Conservation (phyloP, 2,797 vertebrate genomes). For the Choloepus didactylus region DNA sequence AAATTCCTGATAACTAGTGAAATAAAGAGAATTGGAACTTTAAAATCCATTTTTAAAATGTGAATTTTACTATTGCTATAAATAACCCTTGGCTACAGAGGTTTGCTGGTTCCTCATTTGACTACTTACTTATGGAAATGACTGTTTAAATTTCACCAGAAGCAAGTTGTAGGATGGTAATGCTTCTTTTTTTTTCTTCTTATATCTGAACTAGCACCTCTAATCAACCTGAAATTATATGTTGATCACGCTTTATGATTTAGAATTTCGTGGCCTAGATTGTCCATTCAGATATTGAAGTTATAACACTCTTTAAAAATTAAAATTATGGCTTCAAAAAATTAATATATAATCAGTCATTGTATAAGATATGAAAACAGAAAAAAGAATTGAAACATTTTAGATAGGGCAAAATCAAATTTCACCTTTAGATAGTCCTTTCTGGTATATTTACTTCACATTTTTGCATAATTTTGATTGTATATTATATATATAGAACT, state of each 20-base stretch:
- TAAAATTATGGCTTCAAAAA: slow-evolving; percentile 10
- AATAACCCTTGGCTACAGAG: not conserved
- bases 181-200: not conserved
- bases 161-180: not conserved
- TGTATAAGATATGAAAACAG: not conserved
- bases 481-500: not conserved
- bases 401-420: not conserved
- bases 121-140: not conserved
- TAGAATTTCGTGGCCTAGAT: not conserved
- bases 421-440: not conserved
- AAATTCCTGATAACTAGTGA: not conserved
- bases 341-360: not conserved
- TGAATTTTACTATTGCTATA: not conserved
- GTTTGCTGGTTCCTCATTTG: not conserved
- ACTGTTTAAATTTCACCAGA: not conserved
- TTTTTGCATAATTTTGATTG: not conserved
- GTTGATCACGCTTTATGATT: not conserved
- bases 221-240: slow-evolving; percentile 23
- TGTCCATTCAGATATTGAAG: not conserved
- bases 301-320: not conserved
- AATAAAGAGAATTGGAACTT: not conserved
- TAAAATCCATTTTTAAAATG: slow-evolving; percentile 7
- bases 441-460: not conserved
- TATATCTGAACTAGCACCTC: not conserved
- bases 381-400: not conserved